These are phyloP conservation scores for Molossus molossus DNA, from an alignment of 2,797 vertebrate species.

Conservation along the genomic window DNA sequence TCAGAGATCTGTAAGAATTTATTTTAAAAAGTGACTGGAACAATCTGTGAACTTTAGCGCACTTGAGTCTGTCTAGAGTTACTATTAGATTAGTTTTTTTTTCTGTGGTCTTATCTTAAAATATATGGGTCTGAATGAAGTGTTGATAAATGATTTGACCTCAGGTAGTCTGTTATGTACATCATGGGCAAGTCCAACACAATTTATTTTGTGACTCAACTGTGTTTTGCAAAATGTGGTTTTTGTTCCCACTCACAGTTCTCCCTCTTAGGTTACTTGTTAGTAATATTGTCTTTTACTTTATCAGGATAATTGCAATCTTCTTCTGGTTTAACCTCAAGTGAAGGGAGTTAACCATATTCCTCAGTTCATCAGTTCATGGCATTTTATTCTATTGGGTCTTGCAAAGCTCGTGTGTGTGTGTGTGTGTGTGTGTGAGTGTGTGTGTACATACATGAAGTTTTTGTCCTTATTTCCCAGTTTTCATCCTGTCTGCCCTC, in stretches of 20 bases:
- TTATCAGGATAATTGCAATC: not conserved
- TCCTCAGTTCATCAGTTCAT: not conserved
- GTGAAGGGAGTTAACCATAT: not conserved
- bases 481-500: not conserved
- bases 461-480: not conserved
- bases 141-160: not conserved
- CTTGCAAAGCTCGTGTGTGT: not conserved
- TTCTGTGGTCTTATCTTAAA: not conserved
- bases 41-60: not conserved
- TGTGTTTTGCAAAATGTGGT: constrained; percentile 22
- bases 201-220: constrained; percentile 36
- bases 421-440: not conserved
- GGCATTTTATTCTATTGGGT: not conserved
- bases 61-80: not conserved
- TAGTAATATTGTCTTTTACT: not conserved
- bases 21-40: not conserved
- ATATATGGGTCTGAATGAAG: not conserved
- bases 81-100: not conserved
- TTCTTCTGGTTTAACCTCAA: not conserved
- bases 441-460: not conserved
- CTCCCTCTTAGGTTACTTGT: not conserved
- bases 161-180: not conserved
- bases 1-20: constrained; percentile 29
- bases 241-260: not conserved
- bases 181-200: not conserved